A percentile compares a stretch with the other conserved stretches of the same genome.
Evolutionary conservation across 2,113 vertebrate species (phyloP).

Genomic region (Porphyrio hochstetteri): DNA sequence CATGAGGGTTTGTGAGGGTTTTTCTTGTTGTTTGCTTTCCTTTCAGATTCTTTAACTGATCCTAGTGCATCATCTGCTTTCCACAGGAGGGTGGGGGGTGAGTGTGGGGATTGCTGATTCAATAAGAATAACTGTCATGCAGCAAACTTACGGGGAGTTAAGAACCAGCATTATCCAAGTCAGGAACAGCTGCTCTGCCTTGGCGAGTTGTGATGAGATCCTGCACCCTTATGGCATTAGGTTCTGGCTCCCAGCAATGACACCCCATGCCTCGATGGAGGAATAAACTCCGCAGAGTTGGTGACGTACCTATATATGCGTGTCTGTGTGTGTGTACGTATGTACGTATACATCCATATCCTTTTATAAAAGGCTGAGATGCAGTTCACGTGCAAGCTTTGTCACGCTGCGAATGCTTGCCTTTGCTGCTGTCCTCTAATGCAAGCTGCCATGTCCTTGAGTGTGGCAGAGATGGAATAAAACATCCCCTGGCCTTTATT

Average conservation of each 20-base stretch:
- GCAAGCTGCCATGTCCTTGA: slow-evolving; percentile 47
- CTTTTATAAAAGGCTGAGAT: not conserved
- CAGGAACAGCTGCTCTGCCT: not conserved
- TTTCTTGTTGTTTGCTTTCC: not conserved
- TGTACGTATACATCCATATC: not conserved
- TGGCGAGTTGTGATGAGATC: not conserved
- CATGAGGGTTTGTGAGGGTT: not conserved
- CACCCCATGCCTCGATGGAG: not conserved
- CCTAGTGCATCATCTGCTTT: not conserved
- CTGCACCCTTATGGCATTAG: not conserved
- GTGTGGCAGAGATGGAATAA: not conserved
- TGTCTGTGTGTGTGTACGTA: fast-evolving
- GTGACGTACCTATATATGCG: not conserved
- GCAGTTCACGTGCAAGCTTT: not conserved
- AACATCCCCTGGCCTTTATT: slow-evolving; percentile 19
- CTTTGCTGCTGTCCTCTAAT: slow-evolving; percentile 32
- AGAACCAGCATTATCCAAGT: not conserved
- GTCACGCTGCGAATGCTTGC: not conserved
- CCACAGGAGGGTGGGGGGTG: not conserved
- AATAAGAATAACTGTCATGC: not conserved
- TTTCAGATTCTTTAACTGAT: not conserved
- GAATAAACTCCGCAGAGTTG: not conserved
- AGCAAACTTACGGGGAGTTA: not conserved
- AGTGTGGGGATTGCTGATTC: not conserved
- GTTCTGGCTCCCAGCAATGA: not conserved